Percentiles rank a stretch among this genome's conserved stretches.
Conservation (phyloP, 2,797 vertebrate genomes). For the Artibeus jamaicensis region DNA sequence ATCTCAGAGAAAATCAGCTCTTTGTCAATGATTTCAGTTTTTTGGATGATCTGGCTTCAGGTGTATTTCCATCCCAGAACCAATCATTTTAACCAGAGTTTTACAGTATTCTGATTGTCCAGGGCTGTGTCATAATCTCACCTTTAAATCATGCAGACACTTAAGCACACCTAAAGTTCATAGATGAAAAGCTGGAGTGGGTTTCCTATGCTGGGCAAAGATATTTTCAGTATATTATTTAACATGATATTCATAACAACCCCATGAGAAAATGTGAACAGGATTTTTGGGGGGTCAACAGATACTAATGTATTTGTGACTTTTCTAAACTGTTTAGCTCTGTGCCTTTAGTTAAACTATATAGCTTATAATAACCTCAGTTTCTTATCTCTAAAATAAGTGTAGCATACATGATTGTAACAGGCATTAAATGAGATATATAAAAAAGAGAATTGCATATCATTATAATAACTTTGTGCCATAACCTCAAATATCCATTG, state of each 20-base stretch:
- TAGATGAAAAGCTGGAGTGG: background rate
- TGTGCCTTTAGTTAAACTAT: background rate
- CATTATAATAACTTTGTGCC: background rate
- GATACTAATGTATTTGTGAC: background rate
- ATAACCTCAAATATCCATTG: background rate
- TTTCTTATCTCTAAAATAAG: background rate
- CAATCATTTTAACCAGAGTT: background rate
- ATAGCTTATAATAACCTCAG: background rate
- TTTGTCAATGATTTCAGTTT: background rate
- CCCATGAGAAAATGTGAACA: background rate
- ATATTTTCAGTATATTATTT: background rate
- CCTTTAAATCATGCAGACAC: background rate
- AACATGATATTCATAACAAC: background rate
- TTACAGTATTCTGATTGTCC: background rate
- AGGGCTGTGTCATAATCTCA: background rate
- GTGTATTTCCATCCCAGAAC: background rate
- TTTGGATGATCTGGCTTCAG: background rate
- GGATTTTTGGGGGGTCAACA: background rate
- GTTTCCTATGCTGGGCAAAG: background rate
- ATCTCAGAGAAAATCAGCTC: background rate
- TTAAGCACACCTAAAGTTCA: background rate
- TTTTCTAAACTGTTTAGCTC: background rate
- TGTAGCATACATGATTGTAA: background rate
- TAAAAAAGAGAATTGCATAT: background rate
- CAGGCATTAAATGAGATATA: background rate